A percentile compares a stretch with the other conserved stretches of the same genome.
These are phyloP conservation scores for Steinernema scapterisci DNA, from an alignment of 2,888 invertebrate species.

Conservation along the genomic window DNA sequence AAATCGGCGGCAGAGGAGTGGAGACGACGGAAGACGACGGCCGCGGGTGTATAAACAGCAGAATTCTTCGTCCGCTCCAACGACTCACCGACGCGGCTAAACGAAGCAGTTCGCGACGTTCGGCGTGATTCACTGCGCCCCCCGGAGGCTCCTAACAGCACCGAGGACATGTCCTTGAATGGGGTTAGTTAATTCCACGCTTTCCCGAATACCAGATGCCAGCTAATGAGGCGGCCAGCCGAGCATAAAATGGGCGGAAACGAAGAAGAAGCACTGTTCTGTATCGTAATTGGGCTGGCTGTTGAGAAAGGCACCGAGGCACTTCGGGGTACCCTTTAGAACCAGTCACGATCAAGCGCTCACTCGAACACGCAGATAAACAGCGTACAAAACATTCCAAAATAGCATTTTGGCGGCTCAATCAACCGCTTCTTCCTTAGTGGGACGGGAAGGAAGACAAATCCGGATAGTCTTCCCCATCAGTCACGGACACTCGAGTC, in stretches of 20 bases:
- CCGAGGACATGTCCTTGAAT: neutral
- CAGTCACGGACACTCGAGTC: conserved; percentile 24
- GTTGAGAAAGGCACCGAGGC: too few species aligned
- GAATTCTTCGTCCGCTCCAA: conserved; percentile 4
- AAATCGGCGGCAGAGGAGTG: too few species aligned
- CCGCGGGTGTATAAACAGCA: conserved; percentile 18
- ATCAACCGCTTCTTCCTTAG: too few species aligned
- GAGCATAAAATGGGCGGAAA: neutral
- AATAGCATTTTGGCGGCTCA: neutral
- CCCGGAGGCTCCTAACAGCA: neutral
- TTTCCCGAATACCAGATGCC: neutral
- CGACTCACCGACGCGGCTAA: neutral
- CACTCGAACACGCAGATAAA: too few species aligned
- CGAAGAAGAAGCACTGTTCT: neutral
- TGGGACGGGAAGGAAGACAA: too few species aligned
- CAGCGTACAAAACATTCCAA: neutral
- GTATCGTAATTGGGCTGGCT: too few species aligned
- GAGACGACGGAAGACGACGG: too few species aligned
- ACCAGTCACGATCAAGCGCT: too few species aligned
- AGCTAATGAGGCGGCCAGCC: neutral
- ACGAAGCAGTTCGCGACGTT: neutral
- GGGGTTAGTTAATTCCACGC: neutral
- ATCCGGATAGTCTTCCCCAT: neutral
- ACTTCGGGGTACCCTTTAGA: too few species aligned
- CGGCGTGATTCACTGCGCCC: conserved; percentile 1